Percentiles rank a stretch among this genome's conserved stretches.
phyloP scores from a whole-genome alignment of 2,888 invertebrate species.

The Drosophila atripex region DNA sequence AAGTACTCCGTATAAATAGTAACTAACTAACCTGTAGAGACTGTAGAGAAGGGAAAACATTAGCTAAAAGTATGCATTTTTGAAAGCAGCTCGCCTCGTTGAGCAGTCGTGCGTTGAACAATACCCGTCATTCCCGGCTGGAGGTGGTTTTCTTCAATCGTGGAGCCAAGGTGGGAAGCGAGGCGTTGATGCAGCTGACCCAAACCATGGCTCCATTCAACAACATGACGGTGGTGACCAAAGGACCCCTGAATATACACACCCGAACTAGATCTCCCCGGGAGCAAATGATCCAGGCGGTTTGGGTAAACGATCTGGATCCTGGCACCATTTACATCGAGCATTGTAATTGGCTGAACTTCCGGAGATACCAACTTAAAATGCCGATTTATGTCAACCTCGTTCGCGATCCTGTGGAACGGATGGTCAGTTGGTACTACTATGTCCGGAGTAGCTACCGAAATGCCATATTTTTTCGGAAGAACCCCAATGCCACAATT shows the following conservation, averaged over 20 bases:
- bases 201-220: conserved; percentile 33
- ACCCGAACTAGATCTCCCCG: conserved; percentile 12
- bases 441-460: conserved; percentile 90
- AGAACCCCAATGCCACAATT: conserved; percentile 85
- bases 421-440: conserved; percentile 95
- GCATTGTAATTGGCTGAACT: conserved; percentile 92
- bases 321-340: conserved; percentile 93
- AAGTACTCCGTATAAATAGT: conserved; percentile 25
- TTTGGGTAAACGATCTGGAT: conserved; percentile 87
- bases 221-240: conserved; percentile 45
- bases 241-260: conserved; percentile 2
- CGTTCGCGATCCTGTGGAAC: conserved; percentile 94
- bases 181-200: conserved; percentile 91
- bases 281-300: conserved; percentile 46
- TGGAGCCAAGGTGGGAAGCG: conserved; percentile 95
- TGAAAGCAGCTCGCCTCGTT: conserved; percentile 30
- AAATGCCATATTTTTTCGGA: conserved; percentile 89
- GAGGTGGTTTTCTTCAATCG: conserved; percentile 94
- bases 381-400: conserved; percentile 94
- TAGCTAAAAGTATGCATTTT: neutral
- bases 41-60: neutral
- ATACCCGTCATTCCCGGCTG: conserved; percentile 89
- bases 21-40: conserved; percentile 36
- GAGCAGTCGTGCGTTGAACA: conserved; percentile 86
- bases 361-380: conserved; percentile 91